phyloP scores from a whole-genome alignment of 2,888 invertebrate genomes.

The Conops quadrifasciatus region DNA sequence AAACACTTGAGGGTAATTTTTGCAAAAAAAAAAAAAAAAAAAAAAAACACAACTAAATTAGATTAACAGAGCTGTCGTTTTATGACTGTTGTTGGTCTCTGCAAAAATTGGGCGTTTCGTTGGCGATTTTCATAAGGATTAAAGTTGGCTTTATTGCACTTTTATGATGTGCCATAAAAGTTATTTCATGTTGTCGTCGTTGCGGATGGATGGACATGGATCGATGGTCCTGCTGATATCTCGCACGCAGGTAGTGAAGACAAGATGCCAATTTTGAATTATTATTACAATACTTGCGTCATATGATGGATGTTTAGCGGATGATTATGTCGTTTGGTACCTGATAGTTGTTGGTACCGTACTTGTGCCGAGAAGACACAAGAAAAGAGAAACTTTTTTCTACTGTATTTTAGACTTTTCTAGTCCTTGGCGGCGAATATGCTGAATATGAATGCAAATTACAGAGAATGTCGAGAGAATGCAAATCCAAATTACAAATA shows the following conservation, averaged over 20 bases:
- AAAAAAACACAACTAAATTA: conserved; percentile 17
- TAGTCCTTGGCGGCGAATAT: no score
- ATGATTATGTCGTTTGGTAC: background rate
- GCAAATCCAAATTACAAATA: no score
- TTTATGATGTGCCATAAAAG: conserved; percentile 24
- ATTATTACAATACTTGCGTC: conserved; percentile 16
- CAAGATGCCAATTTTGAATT: background rate
- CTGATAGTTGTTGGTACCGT: no score
- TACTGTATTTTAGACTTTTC: background rate
- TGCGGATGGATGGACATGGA: background rate
- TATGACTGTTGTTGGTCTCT: background rate
- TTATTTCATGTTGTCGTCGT: background rate
- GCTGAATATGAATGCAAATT: background rate
- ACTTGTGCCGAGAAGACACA: no score
- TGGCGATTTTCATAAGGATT: conserved; percentile 37
- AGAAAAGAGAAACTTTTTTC: background rate
- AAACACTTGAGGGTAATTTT: conserved; percentile 5
- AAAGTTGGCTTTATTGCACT: conserved; percentile 36
- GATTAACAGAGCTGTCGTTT: conserved; percentile 21
- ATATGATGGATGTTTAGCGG: conserved; percentile 9
- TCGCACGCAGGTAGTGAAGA: conserved; percentile 8
- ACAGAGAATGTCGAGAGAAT: background rate
- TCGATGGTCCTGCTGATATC: no score
- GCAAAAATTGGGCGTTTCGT: conserved; percentile 32
- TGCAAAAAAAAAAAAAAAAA: conserved; percentile 13